Percentiles rank a stretch among this genome's conserved stretches.
These are phyloP conservation scores for Myrmecophaga tridactyla DNA, from an alignment of 2,113 vertebrate species.

Conservation along the genomic window DNA sequence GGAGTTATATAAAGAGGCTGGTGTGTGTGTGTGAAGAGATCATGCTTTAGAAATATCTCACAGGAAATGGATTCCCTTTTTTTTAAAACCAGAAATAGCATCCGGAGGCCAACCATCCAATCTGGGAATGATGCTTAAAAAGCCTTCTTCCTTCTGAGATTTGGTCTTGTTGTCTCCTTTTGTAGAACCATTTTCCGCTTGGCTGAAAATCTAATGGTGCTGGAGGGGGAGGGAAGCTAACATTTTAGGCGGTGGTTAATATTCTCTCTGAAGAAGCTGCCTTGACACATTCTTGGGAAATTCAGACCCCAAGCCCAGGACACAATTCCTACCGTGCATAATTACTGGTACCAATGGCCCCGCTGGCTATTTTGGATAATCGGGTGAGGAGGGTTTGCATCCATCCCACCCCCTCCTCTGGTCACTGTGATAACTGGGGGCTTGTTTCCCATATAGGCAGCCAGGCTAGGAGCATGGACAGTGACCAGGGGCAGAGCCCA, in stretches of 20 bases:
- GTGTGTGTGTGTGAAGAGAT: background rate
- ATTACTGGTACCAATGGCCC: background rate
- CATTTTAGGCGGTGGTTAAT: background rate
- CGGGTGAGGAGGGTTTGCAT: fast-evolving
- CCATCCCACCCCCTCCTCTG: background rate
- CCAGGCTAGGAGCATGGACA: background rate
- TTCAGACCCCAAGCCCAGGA: background rate
- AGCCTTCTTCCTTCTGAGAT: background rate
- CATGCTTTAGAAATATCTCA: background rate
- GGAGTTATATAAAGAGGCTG: background rate
- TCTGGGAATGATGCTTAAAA: background rate
- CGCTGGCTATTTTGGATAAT: fast-evolving
- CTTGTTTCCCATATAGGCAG: background rate
- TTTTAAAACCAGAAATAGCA: background rate
- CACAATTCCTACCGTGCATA: background rate
- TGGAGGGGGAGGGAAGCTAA: background rate
- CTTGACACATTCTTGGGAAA: background rate
- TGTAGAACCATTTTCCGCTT: background rate
- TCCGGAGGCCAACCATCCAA: background rate
- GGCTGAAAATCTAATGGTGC: background rate
- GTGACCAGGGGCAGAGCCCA: background rate
- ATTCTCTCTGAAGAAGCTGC: background rate
- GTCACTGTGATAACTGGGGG: background rate
- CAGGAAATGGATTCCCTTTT: background rate
- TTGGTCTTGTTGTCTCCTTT: background rate